Percentiles rank a stretch among this genome's conserved stretches.
These are phyloP conservation scores for Pantelozetes paolii DNA, from an alignment of 2,888 invertebrate species.

Conservation along the genomic window DNA sequence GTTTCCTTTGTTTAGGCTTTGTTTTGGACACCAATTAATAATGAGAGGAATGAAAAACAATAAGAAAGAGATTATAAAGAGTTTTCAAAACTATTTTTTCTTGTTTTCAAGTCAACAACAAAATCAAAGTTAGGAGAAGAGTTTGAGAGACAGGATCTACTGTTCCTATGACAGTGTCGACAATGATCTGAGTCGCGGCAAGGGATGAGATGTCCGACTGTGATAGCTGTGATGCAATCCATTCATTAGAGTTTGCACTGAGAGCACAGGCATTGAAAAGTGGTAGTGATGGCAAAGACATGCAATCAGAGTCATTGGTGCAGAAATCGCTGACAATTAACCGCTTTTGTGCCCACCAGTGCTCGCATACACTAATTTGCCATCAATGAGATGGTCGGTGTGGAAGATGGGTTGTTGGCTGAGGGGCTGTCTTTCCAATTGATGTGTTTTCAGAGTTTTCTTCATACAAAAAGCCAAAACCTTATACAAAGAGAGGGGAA, in stretches of 20 bases:
- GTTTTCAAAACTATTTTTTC: not conserved
- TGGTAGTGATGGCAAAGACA: slow-evolving; percentile 22
- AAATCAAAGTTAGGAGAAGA: slow-evolving; percentile 23
- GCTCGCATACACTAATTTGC: slow-evolving; percentile 4
- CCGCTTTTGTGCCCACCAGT: not conserved
- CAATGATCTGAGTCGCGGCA: slow-evolving; percentile 34
- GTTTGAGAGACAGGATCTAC: not conserved
- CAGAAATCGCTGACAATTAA: slow-evolving; percentile 18
- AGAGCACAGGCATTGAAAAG: not conserved
- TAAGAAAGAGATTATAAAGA: slow-evolving; percentile 4
- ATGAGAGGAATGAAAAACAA: not conserved
- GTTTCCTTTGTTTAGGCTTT: no score
- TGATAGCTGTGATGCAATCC: slow-evolving; percentile 20
- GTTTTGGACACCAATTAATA: not conserved
- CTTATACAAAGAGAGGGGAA: not conserved
- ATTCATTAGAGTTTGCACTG: not conserved
- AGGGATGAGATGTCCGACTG: not conserved
- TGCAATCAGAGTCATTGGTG: slow-evolving; percentile 11
- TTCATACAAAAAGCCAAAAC: not conserved
- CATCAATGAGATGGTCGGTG: slow-evolving; percentile 6
- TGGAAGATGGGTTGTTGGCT: no score
- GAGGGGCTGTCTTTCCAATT: slow-evolving; percentile 1
- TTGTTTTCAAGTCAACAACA: slow-evolving; percentile 15
- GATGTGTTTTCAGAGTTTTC: not conserved
- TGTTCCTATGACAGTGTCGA: not conserved